Percentiles rank a stretch among this genome's conserved stretches.
Conservation (phyloP, 1,140 invertebrate genomes). For the Zaprionus lachaisei region DNA sequence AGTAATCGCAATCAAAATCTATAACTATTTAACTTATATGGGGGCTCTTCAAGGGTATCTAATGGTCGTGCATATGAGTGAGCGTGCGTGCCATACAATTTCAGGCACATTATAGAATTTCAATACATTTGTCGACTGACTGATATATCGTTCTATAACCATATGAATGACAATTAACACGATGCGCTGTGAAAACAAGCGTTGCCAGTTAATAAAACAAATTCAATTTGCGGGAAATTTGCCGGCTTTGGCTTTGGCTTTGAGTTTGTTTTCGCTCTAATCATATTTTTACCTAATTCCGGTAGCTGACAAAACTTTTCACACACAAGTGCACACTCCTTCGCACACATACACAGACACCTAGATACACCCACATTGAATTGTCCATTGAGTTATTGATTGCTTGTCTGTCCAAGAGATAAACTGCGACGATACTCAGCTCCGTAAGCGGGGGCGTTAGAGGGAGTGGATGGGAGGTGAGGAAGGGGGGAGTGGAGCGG, state of each 20-base stretch:
- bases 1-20: too few relatives aligned
- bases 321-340: constrained; percentile 25
- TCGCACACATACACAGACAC: constrained; percentile 33
- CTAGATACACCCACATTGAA: constrained; percentile 25
- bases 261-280: constrained; percentile 28
- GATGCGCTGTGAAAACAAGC: constrained; percentile 27
- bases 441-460: background rate
- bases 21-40: too few relatives aligned
- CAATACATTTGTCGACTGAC: background rate
- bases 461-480: too few relatives aligned
- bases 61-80: too few relatives aligned
- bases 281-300: constrained; percentile 52
- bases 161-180: constrained; percentile 45
- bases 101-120: background rate
- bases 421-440: background rate
- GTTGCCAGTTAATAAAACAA: constrained; percentile 54
- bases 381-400: constrained; percentile 69
- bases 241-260: constrained; percentile 47
- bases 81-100: too few relatives aligned
- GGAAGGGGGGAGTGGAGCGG: background rate
- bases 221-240: constrained; percentile 46
- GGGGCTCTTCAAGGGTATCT: too few relatives aligned
- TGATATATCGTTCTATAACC: constrained; percentile 4
- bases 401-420: constrained; percentile 56
- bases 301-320: constrained; percentile 69